Base-by-base conservation (phyloP, 2,888 invertebrate genomes). In the Xestobium rufovillosum region DNA sequence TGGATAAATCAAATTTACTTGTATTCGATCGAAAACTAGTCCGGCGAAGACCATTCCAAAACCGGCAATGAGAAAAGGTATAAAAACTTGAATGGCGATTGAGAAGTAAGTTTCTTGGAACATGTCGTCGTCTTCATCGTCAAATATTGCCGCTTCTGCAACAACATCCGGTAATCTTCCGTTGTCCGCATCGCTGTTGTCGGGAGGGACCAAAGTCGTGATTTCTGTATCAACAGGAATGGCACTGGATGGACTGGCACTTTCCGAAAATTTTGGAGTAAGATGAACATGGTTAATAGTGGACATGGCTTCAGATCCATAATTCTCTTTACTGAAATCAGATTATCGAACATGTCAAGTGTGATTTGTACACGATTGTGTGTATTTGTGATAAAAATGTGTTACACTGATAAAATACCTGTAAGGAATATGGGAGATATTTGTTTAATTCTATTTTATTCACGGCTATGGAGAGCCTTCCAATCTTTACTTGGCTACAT, bases 1-100 rank as follows among this genome's bases (percentile, higher is more conserved):
- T n/a, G n/a, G n/a, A n/a, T n/a, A n/a, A n/a, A n/a, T n/a, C n/a
- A n/a, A n/a, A n/a, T 57, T 53, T 62, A 79, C 80, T 69, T 82
- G 80, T 45, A 83, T 83, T 49, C 71, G 65, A 60, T 83, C 82
- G 39, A 85, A 69, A 26, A 83, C 80, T 42, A 83, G 66, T 34
- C 85, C 85, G 41, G 85, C 84, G 42, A 77, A 78, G 15, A 86
- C 84, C 77, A 82, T 85, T 30, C 84, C 84, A 55, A 82, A 72
- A 14, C 84, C 84, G 42, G 84, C 83, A 38, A 85, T 73, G 39
- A 83, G 66, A 60, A 82, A 83, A 11, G 84, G 84, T 53, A 75
- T 72, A 50, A 73, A 72, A 19, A 85, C 81, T 67, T 85, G 78
- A 45, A 78, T 68, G 15, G 75, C 71, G 47, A 78, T 75, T 17